Evolutionary conservation across 2,113 vertebrate species (phyloP).

Genomic region (Xenopus tropicalis): DNA sequence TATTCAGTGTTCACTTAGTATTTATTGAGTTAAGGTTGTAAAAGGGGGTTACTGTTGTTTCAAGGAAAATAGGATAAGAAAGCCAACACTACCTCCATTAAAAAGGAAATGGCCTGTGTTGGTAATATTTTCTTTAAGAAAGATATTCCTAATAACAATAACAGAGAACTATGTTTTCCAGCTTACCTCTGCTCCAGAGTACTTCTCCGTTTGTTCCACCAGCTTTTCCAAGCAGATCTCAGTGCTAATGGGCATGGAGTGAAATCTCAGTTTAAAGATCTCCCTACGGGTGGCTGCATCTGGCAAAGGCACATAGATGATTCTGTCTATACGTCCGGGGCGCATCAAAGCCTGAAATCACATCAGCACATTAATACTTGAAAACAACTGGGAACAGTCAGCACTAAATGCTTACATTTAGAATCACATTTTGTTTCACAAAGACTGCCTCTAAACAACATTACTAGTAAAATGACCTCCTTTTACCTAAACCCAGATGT

Average conservation of each 20-base stretch:
- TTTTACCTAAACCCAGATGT: no score
- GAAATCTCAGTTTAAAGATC: slow-evolving; percentile 83
- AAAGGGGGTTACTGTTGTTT: no score
- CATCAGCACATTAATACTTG: not conserved
- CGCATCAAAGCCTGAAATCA: slow-evolving; percentile 84
- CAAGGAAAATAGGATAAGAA: no score
- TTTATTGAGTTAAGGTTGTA: no score
- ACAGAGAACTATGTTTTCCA: not conserved
- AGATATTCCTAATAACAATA: not conserved
- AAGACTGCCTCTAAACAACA: no score
- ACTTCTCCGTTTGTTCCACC: slow-evolving; percentile 71
- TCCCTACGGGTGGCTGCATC: slow-evolving; percentile 78
- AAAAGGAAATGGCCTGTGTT: not conserved
- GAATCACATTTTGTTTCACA: no score
- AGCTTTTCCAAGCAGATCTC: slow-evolving; percentile 75
- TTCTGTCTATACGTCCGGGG: slow-evolving; percentile 91
- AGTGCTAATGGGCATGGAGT: slow-evolving; percentile 72
- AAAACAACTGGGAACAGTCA: not conserved
- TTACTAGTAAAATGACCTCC: no score
- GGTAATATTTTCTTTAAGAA: not conserved
- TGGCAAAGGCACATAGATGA: slow-evolving; percentile 89
- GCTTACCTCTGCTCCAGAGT: slow-evolving; percentile 93
- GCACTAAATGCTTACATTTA: no score
- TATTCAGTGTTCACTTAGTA: no score
- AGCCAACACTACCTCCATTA: not conserved